These are phyloP conservation scores for Polietes domitor DNA, from an alignment of 2,888 invertebrate species.

Conservation along the genomic window DNA sequence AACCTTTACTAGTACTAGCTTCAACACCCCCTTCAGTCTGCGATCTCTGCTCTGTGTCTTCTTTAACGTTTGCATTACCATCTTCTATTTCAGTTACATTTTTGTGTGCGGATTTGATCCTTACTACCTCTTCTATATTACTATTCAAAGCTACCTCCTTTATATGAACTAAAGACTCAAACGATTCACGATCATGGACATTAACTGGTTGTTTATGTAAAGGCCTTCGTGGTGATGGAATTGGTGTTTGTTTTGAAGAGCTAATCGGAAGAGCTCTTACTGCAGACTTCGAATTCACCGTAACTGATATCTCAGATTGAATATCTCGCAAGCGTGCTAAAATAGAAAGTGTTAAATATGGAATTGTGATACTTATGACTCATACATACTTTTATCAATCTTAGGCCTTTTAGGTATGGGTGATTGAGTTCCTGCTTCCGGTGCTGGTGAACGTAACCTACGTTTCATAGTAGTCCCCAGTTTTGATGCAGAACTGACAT, in stretches of 20 bases:
- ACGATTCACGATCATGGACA: background rate
- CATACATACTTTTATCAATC: slow-evolving; percentile 43
- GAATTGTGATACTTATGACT: slow-evolving; percentile 8
- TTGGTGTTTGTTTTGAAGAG: slow-evolving; percentile 5
- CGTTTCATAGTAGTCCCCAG: slow-evolving; percentile 31
- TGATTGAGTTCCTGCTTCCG: slow-evolving; percentile 1
- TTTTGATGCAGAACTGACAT: background rate
- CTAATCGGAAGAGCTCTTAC: background rate
- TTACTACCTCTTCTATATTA: too few species aligned
- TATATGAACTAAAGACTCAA: too few species aligned
- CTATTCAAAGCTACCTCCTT: too few species aligned
- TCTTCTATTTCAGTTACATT: too few species aligned
- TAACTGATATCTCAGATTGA: background rate
- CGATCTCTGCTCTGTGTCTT: background rate
- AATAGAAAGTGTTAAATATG: slow-evolving; percentile 37
- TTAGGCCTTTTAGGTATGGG: slow-evolving; percentile 42
- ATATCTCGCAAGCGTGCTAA: slow-evolving; percentile 30
- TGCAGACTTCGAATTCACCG: background rate
- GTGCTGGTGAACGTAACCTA: slow-evolving; percentile 36
- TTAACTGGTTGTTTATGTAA: background rate
- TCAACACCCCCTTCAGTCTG: too few species aligned
- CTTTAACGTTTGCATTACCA: too few species aligned
- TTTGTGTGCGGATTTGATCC: too few species aligned
- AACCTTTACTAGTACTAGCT: too few species aligned
- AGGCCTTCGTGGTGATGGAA: background rate